A percentile compares a stretch with the other conserved stretches of the same genome.
Conservation (phyloP, 2,888 invertebrate genomes). For the Dynastes maya region DNA sequence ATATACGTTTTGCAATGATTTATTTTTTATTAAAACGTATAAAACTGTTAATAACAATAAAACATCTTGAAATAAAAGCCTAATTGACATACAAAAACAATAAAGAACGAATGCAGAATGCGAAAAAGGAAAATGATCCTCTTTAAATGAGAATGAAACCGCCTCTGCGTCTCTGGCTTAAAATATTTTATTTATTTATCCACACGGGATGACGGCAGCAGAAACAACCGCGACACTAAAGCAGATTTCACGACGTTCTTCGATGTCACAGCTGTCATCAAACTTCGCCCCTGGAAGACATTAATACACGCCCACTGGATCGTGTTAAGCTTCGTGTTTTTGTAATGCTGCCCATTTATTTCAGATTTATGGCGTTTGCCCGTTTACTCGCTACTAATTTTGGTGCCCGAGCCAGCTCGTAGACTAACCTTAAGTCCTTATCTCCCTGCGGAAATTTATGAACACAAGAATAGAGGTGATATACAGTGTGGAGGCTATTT, state of each 20-base stretch:
- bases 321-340: constrained; percentile 67
- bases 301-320: constrained; percentile 68
- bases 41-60: not conserved
- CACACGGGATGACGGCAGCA: not conserved
- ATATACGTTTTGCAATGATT: too few relatives aligned
- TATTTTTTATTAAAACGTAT: not conserved
- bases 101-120: not conserved
- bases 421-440: constrained; percentile 27
- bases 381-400: constrained; percentile 65
- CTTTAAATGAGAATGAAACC: constrained; percentile 12
- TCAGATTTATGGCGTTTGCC: constrained; percentile 67
- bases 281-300: constrained; percentile 66
- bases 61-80: not conserved
- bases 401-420: constrained; percentile 42
- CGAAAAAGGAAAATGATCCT: constrained; percentile 1
- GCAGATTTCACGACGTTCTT: constrained; percentile 63
- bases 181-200: constrained; percentile 24
- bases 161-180: not conserved
- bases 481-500: not conserved
- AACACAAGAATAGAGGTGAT: constrained; percentile 18
- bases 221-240: constrained; percentile 29
- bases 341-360: constrained; percentile 68
- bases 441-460: constrained; percentile 27
- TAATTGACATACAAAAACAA: not conserved
- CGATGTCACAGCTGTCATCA: constrained; percentile 66